Percentiles rank a stretch among this genome's conserved stretches.
Conservation (phyloP, 2,888 invertebrate species). For the Meganola albula region DNA sequence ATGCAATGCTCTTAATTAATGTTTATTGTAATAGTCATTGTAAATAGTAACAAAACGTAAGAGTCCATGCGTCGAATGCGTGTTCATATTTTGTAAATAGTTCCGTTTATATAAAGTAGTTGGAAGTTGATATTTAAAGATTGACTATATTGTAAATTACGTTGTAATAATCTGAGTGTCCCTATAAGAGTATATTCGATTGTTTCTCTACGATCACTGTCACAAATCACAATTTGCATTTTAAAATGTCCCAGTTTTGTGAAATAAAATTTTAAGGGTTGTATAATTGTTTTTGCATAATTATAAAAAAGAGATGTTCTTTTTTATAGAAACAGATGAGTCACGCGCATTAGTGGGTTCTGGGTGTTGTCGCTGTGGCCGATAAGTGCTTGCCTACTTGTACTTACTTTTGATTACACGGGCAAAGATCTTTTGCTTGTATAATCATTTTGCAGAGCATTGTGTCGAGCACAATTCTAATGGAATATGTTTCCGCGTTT, state of each 20-base stretch:
- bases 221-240: conserved; percentile 74
- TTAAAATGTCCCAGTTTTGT: conserved; percentile 48
- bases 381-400: conserved; percentile 27
- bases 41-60: conserved; percentile 71
- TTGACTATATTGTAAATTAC: conserved; percentile 72
- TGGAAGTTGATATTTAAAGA: conserved; percentile 64
- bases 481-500: conserved; percentile 25
- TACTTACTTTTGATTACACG: conserved; percentile 11
- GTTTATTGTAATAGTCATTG: conserved; percentile 70
- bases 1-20: conserved; percentile 72
- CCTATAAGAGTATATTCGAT: conserved; percentile 60
- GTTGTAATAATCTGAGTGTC: conserved; percentile 69
- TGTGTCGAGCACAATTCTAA: conserved; percentile 8
- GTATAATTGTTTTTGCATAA: conserved; percentile 59
- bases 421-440: conserved; percentile 12
- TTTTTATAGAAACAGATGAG: conserved; percentile 51
- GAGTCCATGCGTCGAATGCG: conserved; percentile 54
- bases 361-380: conserved; percentile 39
- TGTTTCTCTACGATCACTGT: conserved; percentile 66
- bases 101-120: conserved; percentile 64
- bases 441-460: conserved; percentile 13
- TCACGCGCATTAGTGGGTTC: conserved; percentile 58
- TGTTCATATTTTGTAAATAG: conserved; percentile 73
- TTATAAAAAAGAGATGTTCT: conserved; percentile 43
- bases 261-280: conserved; percentile 59